These are phyloP conservation scores for Malthinus flaveolus DNA, from an alignment of 2,888 invertebrate species.

Conservation along the genomic window DNA sequence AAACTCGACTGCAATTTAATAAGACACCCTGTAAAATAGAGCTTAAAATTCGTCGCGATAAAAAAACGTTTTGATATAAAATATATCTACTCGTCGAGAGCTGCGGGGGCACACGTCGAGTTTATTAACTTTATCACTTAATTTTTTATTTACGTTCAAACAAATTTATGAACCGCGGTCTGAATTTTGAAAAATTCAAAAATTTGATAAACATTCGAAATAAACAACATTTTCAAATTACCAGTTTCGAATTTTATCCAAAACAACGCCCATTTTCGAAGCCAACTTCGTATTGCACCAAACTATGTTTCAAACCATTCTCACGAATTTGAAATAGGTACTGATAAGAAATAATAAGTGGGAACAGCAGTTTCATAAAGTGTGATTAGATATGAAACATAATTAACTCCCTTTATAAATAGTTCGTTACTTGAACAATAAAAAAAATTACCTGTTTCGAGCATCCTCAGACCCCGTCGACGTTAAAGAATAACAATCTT, in stretches of 20 bases:
- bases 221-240: neutral
- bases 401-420: neutral
- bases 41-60: too few species aligned
- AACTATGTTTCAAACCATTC: neutral
- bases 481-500: conserved; percentile 64
- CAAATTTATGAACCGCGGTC: neutral
- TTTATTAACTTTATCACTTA: too few species aligned
- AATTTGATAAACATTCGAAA: neutral
- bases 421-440: neutral
- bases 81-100: too few species aligned
- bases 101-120: too few species aligned
- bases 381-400: conserved; percentile 9
- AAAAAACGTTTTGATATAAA: too few species aligned
- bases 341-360: neutral
- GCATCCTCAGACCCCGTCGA: conserved; percentile 48
- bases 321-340: neutral
- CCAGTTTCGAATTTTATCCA: conserved; percentile 1
- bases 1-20: too few species aligned
- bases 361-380: neutral
- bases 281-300: neutral
- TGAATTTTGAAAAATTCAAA: neutral
- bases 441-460: conserved; percentile 41
- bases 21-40: too few species aligned
- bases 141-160: neutral
- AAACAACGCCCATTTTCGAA: neutral